Percentiles rank a stretch among this genome's conserved stretches.
These are phyloP conservation scores for Tachysurus fulvidraco DNA, from an alignment of 2,113 vertebrate genomes.

Conservation along the genomic window DNA sequence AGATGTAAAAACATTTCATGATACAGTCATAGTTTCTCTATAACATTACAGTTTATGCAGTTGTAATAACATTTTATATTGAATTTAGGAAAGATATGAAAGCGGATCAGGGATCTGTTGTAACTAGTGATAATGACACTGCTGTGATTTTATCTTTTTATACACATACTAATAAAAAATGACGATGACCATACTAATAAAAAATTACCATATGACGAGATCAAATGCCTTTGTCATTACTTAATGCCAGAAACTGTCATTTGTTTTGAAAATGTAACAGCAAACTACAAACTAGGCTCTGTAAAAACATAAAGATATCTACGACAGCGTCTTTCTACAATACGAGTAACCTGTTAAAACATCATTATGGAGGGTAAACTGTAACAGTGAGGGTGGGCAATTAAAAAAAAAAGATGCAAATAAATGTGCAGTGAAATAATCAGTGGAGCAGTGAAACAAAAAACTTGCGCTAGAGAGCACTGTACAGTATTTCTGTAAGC, in stretches of 20 bases:
- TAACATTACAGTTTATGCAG: background rate
- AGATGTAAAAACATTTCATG: background rate
- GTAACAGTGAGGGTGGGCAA: background rate
- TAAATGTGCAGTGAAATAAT: background rate
- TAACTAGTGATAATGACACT: background rate
- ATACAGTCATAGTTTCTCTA: background rate
- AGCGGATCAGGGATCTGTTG: background rate
- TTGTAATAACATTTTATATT: conserved; percentile 59
- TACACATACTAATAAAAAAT: background rate
- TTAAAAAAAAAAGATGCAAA: background rate
- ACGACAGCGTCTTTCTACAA: background rate
- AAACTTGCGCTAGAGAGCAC: background rate
- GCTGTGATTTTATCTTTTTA: background rate
- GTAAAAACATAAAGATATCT: background rate
- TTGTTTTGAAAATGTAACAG: background rate
- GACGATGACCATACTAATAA: too few species aligned
- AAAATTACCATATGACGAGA: background rate
- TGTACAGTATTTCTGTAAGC: background rate
- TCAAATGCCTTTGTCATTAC: background rate
- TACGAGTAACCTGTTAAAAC: background rate
- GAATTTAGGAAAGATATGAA: conserved; percentile 65
- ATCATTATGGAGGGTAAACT: background rate
- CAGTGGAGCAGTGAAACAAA: background rate
- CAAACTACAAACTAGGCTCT: background rate
- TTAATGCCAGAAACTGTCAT: background rate